phyloP scores from a whole-genome alignment of 2,113 vertebrate genomes.

The Lagopus muta region DNA sequence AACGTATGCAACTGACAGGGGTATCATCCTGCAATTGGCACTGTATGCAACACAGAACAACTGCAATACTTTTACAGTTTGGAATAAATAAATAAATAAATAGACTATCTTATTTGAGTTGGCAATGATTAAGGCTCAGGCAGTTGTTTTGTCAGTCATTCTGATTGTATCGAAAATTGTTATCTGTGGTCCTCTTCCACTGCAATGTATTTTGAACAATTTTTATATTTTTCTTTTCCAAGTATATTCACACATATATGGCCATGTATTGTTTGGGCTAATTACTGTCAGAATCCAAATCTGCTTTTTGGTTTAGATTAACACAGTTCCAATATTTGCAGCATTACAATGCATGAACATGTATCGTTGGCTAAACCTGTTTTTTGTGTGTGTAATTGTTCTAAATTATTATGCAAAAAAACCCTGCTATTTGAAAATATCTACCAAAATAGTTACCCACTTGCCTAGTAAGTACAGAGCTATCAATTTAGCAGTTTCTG shows the following conservation, averaged over 20 bases:
- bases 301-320: background rate
- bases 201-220: background rate
- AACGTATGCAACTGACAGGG: slow-evolving; percentile 32
- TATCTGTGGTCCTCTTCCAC: slow-evolving; percentile 12
- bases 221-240: background rate
- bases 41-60: slow-evolving; percentile 18
- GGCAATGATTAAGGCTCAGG: slow-evolving; percentile 2
- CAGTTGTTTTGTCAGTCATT: slow-evolving; percentile 53
- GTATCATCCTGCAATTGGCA: slow-evolving; percentile 1
- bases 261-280: background rate
- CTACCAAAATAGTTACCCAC: background rate
- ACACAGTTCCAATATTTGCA: background rate
- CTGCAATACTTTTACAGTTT: slow-evolving; percentile 14
- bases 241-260: background rate
- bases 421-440: background rate
- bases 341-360: background rate
- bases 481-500: slow-evolving; percentile 34
- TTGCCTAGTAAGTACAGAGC: background rate
- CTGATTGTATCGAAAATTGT: background rate
- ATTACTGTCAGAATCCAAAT: background rate
- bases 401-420: background rate
- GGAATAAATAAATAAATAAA: background rate
- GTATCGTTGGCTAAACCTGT: background rate
- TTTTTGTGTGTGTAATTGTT: background rate
- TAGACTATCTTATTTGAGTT: background rate